Evolutionary conservation across 1,140 invertebrate genomes (phyloP), one percentile per base, ranked within the genome.

Genomic region (Zaprionus vittiger): DNA sequence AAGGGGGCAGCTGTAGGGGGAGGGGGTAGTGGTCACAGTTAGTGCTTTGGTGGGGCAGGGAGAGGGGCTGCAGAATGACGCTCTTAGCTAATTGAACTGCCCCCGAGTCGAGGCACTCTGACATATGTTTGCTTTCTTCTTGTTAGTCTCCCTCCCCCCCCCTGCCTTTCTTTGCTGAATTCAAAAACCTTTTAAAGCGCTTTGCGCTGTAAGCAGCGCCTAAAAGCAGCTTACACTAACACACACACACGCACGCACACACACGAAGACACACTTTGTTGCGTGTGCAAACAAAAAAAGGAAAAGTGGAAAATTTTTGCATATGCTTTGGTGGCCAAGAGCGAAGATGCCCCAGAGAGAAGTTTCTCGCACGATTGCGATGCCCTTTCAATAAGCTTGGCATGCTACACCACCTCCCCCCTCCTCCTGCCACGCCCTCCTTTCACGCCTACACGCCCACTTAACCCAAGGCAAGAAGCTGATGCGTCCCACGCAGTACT

Each of bases 141-240:
- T 52, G 44, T 37, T 63, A 12, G 31, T n/a, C 1, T 49, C 12
- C 31, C 22, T 24, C 17, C 6, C 12, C 6, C 49, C 7, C 7
- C 49, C 5, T 7, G 15, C n/a, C 17, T 4, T 26, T 20, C 3
- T 20, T n/a, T 61, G 17, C 28, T 79, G 41, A 59, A 78, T 69
- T 80, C 76, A 56, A 69, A 83, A 87, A 80, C 73, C 83, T 80
- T 87, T 87, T 87, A 87, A 87, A 83, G 83, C 83, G 83, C 83
- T 86, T 85, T 74, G 22, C 64, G 64, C 83, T 83, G 80, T 86
- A 83, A 83, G 67, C 83, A 75, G 70, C 80, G 70, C 71, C 84
- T 87, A 83, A 86, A 83, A 87, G 83, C 73, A 56, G 83, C 83
- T 87, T 87, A 87, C 57, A 44, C 66, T 22, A 17, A 66, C 52